phyloP scores from a whole-genome alignment of 92 coral and sea anemone genomes.

The Desmophyllum pertusum region DNA sequence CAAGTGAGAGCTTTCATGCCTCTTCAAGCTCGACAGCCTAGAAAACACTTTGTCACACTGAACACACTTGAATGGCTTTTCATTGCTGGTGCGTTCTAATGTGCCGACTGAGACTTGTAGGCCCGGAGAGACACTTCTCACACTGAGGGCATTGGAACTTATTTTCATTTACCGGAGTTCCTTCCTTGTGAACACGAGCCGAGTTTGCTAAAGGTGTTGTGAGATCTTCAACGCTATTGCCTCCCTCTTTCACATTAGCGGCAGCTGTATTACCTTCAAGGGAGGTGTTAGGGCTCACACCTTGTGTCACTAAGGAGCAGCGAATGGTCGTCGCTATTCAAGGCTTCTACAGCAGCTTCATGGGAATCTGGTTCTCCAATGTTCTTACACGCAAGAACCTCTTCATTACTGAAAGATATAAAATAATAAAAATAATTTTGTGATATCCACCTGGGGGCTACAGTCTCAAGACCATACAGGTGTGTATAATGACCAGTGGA shows the following conservation, averaged over 20 bases:
- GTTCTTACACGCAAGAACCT: background rate
- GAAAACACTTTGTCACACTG: slow-evolving; percentile 83
- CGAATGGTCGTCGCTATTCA: background rate
- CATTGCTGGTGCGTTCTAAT: slow-evolving; percentile 74
- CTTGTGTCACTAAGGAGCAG: background rate
- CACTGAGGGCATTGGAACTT: slow-evolving; percentile 32
- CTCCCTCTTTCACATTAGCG: background rate
- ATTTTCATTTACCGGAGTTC: background rate
- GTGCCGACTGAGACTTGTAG: slow-evolving; percentile 53
- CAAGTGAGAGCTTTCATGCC: slow-evolving; percentile 76
- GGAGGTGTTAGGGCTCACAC: background rate
- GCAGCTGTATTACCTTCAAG: background rate
- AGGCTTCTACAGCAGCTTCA: background rate
- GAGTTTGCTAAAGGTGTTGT: background rate
- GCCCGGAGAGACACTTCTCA: slow-evolving; percentile 32
- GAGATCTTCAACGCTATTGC: slow-evolving; percentile 1
- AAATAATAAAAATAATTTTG: too few relatives aligned
- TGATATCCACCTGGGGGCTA: too few relatives aligned
- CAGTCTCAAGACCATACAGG: too few relatives aligned
- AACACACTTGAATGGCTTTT: slow-evolving; percentile 78
- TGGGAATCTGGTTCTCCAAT: too few relatives aligned
- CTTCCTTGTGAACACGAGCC: background rate
- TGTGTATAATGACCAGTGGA: too few relatives aligned
- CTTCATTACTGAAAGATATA: slow-evolving; percentile 10
- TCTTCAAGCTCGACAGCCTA: slow-evolving; percentile 77